A percentile compares a stretch with the other conserved stretches of the same genome.
Conservation (phyloP, 1,140 invertebrate species). For the Anoplolepis gracilipes region DNA sequence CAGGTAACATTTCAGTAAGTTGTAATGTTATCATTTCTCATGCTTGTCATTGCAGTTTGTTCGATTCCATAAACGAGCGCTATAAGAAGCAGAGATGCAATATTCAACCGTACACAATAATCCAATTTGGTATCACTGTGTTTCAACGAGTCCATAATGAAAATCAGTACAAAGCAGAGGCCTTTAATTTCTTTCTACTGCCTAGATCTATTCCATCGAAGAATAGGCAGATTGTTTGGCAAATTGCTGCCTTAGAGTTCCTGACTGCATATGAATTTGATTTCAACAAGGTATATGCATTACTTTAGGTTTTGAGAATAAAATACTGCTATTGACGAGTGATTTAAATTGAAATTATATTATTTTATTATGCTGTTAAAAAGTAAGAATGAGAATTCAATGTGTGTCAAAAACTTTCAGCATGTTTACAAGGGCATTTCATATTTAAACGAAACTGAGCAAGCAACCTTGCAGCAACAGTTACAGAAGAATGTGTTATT, state of each 20-base stretch:
- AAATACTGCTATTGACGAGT: background rate
- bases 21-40: background rate
- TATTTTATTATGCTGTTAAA: background rate
- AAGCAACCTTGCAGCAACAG: constrained; percentile 77
- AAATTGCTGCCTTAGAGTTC: constrained; percentile 89
- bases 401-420: constrained; percentile 83
- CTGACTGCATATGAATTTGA: constrained; percentile 89
- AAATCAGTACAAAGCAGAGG: constrained; percentile 87
- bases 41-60: constrained; percentile 87
- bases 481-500: constrained; percentile 75
- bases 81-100: constrained; percentile 88
- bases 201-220: constrained; percentile 88
- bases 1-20: background rate
- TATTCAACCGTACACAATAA: constrained; percentile 87
- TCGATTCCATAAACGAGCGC: constrained; percentile 88
- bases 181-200: constrained; percentile 90
- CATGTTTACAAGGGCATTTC: constrained; percentile 89
- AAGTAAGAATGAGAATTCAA: background rate
- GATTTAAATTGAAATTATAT: constrained; percentile 53
- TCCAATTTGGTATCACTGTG: constrained; percentile 88
- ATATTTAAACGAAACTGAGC: constrained; percentile 87
- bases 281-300: constrained; percentile 90
- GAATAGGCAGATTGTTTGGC: constrained; percentile 88
- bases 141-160: constrained; percentile 86
- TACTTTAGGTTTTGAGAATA: background rate